A percentile compares a stretch with the other conserved stretches of the same genome.
phyloP scores from a whole-genome alignment of 2,113 vertebrate genomes.

The Aleadryas rufinucha region DNA sequence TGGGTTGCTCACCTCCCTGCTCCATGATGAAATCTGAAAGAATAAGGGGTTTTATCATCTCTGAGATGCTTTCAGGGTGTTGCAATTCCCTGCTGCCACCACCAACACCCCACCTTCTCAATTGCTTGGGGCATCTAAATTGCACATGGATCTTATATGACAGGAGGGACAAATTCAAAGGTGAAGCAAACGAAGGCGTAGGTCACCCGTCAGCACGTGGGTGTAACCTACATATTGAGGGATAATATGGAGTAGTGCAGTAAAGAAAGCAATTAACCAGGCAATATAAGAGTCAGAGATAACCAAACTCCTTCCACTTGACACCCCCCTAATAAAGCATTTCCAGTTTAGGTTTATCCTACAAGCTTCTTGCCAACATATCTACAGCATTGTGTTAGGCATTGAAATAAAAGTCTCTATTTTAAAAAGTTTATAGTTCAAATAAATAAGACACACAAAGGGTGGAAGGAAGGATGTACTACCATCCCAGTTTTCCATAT shows the following conservation, averaged over 20 bases:
- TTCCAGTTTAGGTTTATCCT: background rate
- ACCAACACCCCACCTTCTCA: background rate
- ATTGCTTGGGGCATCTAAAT: background rate
- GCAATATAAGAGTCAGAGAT: background rate
- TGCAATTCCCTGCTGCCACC: background rate
- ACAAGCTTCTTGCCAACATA: background rate
- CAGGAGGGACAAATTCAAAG: background rate
- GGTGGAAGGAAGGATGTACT: constrained; percentile 41
- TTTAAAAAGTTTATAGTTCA: constrained; percentile 14
- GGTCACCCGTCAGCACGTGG: background rate
- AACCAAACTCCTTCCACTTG: background rate
- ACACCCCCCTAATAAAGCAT: background rate
- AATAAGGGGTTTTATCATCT: background rate
- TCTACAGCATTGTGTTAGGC: background rate
- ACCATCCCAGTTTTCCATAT: background rate
- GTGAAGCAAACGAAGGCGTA: background rate
- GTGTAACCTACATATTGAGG: background rate
- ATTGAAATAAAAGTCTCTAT: background rate
- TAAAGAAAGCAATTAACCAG: background rate
- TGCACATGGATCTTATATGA: background rate
- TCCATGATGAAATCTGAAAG: background rate
- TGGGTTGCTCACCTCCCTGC: background rate
- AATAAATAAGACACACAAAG: constrained; percentile 48
- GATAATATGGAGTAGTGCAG: background rate
- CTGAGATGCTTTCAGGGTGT: background rate